Evolutionary conservation across 2,888 invertebrate genomes (phyloP).

Genomic region (Amiota mariae): DNA sequence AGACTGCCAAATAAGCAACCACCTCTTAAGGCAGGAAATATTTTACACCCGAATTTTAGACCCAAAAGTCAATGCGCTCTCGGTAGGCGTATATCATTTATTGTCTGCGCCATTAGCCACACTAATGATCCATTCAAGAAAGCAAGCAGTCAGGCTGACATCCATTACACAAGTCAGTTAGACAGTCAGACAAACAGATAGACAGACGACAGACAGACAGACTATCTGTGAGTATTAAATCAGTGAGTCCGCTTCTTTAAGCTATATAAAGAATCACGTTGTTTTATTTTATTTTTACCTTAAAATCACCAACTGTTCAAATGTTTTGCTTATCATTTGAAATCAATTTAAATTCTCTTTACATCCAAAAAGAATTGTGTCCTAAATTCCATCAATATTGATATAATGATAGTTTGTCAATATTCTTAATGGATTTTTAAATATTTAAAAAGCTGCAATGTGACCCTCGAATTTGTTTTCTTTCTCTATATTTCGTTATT

Average conservation of each 20-base stretch:
- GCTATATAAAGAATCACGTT: no score
- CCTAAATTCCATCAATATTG: no score
- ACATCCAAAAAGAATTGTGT: no score
- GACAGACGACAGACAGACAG: background rate
- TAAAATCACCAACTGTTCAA: no score
- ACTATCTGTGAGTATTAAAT: no score
- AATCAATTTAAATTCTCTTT: no score
- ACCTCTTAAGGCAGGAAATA: background rate
- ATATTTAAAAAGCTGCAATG: constrained; percentile 58
- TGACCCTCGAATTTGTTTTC: constrained; percentile 38
- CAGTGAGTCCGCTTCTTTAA: no score
- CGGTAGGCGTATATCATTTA: constrained; percentile 50
- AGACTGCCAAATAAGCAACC: background rate
- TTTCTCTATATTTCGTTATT: constrained; percentile 20
- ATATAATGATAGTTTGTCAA: constrained; percentile 50
- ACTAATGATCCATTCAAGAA: constrained; percentile 63
- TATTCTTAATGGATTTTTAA: constrained; percentile 68
- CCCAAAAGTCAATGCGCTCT: background rate
- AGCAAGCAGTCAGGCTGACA: constrained; percentile 36
- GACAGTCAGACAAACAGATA: constrained; percentile 11
- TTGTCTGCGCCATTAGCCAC: constrained; percentile 66
- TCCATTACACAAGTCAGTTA: background rate
- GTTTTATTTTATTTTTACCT: no score
- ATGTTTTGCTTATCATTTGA: no score
- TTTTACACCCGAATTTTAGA: background rate